Percentiles rank a stretch among this genome's conserved stretches.
These are phyloP conservation scores for Chionodraco myersi DNA, from an alignment of 2,113 vertebrate species.

Conservation along the genomic window DNA sequence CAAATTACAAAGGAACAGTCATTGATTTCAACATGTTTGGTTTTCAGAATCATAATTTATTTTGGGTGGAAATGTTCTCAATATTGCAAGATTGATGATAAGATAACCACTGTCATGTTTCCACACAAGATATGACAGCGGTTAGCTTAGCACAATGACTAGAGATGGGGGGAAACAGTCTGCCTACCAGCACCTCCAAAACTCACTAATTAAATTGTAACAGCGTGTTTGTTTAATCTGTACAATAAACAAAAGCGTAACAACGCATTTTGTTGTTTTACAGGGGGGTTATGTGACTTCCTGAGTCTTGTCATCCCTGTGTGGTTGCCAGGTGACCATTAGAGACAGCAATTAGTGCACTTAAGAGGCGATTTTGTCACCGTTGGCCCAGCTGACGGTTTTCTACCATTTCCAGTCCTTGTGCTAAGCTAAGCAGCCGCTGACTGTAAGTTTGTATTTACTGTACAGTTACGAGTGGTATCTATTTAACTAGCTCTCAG, in stretches of 20 bases:
- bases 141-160: not conserved
- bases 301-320: constrained; percentile 6
- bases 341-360: constrained; percentile 1
- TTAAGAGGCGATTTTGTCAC: not conserved
- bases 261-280: not conserved
- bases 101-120: not conserved
- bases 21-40: not conserved
- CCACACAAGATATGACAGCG: not conserved
- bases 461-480: too few relatives aligned
- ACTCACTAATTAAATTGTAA: not conserved
- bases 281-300: not conserved
- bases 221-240: not conserved
- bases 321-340: constrained; percentile 11
- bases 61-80: not conserved
- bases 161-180: not conserved
- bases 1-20: not conserved
- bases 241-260: not conserved
- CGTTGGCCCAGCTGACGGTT: not conserved
- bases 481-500: not conserved
- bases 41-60: not conserved
- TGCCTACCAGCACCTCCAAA: not conserved
- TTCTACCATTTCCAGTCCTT: too few relatives aligned
- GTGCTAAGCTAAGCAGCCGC: not conserved
- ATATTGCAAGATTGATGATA: not conserved
- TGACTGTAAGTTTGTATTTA: too few relatives aligned